phyloP scores from a whole-genome alignment of 2,888 invertebrate species.

The Melinaea marsaeus region DNA sequence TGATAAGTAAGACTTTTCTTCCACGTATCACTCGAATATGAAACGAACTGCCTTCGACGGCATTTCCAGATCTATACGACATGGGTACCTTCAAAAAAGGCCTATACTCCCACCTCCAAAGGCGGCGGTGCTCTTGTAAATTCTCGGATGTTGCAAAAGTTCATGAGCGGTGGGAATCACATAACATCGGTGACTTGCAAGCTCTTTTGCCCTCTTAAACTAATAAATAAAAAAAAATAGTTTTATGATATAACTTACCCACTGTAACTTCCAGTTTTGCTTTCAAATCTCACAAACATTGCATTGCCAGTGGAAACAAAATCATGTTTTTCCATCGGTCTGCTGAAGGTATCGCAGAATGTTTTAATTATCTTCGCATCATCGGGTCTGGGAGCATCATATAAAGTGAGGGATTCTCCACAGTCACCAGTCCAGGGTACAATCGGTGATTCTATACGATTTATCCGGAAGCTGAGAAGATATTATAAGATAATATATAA shows the following conservation, averaged over 20 bases:
- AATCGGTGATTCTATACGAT: slow-evolving; percentile 92
- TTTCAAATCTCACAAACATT: slow-evolving; percentile 92
- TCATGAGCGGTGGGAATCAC: too few relatives aligned
- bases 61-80: too few relatives aligned
- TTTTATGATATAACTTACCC: slow-evolving; percentile 73
- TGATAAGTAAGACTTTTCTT: too few relatives aligned
- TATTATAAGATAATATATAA: slow-evolving; percentile 6
- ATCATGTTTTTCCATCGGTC: slow-evolving; percentile 95
- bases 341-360: slow-evolving; percentile 95
- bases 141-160: too few relatives aligned
- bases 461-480: slow-evolving; percentile 86
- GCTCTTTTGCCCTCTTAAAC: too few relatives aligned
- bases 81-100: too few relatives aligned
- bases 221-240: background rate
- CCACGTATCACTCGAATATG: too few relatives aligned
- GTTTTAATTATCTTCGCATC: slow-evolving; percentile 94
- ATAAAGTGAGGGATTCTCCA: slow-evolving; percentile 92
- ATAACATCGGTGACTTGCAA: too few relatives aligned
- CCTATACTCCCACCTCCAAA: too few relatives aligned
- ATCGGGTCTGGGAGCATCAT: slow-evolving; percentile 92
- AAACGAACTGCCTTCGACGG: too few relatives aligned
- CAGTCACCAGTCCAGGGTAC: slow-evolving; percentile 92
- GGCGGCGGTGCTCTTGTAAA: too few relatives aligned
- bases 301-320: slow-evolving; percentile 93
- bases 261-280: slow-evolving; percentile 94